These are phyloP conservation scores for Tinea semifulvella DNA, from an alignment of 2,888 invertebrate species.

Conservation along the genomic window DNA sequence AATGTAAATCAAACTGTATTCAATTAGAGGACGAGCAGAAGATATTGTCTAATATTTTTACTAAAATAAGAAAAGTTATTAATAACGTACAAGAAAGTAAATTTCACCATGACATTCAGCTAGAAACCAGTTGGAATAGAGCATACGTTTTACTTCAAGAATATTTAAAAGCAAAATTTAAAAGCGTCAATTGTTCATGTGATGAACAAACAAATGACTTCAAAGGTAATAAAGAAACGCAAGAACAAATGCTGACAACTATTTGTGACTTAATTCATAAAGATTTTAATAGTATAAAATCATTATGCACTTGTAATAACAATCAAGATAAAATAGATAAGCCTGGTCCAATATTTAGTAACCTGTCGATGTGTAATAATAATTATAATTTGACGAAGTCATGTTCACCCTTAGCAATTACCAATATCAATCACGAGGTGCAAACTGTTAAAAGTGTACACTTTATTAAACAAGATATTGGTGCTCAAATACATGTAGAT, in stretches of 20 bases:
- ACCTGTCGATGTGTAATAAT: too few species aligned
- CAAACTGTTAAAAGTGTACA: slow-evolving; percentile 6
- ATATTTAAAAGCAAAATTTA: slow-evolving; percentile 52
- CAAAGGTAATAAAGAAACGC: slow-evolving; percentile 21
- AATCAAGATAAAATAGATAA: slow-evolving; percentile 14
- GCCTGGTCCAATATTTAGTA: neutral
- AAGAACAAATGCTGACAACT: slow-evolving; percentile 30
- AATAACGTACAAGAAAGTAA: slow-evolving; percentile 30
- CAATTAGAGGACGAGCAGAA: slow-evolving; percentile 35
- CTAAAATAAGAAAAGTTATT: slow-evolving; percentile 43
- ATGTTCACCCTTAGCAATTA: neutral
- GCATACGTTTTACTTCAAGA: slow-evolving; percentile 49
- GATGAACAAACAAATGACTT: slow-evolving; percentile 23
- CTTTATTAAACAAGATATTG: too few species aligned
- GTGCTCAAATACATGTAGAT: too few species aligned
- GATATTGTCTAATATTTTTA: slow-evolving; percentile 33
- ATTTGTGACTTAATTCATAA: slow-evolving; percentile 44
- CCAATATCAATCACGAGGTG: neutral
- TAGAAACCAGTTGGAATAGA: slow-evolving; percentile 44
- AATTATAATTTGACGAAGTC: neutral
- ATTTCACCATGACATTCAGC: slow-evolving; percentile 27
- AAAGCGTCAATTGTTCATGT: slow-evolving; percentile 40
- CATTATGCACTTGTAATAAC: slow-evolving; percentile 29
- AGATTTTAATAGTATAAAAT: slow-evolving; percentile 46
- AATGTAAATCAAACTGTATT: slow-evolving; percentile 32